Conservation (phyloP, 1,140 invertebrate species). For the Drosophila pectinifera region DNA sequence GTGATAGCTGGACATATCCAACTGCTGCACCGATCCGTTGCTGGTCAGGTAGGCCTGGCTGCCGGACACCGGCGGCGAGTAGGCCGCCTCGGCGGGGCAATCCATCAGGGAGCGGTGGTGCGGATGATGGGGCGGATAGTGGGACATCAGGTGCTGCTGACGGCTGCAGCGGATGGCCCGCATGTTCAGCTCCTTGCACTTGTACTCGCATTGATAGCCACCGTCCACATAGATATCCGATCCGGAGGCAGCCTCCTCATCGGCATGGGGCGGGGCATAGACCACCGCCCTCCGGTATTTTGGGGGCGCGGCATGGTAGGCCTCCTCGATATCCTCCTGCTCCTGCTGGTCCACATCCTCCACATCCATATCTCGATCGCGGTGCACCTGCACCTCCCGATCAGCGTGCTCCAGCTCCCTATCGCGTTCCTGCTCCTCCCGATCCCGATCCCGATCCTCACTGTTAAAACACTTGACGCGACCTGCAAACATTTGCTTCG, state of each 20-base stretch:
- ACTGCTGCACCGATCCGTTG: conserved; percentile 42
- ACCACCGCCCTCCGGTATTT: conserved; percentile 67
- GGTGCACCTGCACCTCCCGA: conserved; percentile 39
- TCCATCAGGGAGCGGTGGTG: conserved; percentile 58
- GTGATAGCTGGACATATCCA: conserved; percentile 35
- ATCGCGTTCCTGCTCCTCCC: conserved; percentile 16
- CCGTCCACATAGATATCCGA: conserved; percentile 60
- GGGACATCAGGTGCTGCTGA: conserved; percentile 55
- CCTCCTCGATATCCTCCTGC: conserved; percentile 16
- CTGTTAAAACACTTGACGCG: conserved; percentile 78
- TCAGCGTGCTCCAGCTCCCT: conserved; percentile 28
- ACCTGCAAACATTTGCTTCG: conserved; percentile 84
- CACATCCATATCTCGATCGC: conserved; percentile 50
- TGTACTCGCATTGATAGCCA: conserved; percentile 79
- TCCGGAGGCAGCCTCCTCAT: conserved; percentile 42
- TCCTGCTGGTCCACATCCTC: conserved; percentile 27
- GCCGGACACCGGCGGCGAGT: conserved; percentile 51
- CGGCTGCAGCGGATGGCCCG: conserved; percentile 80
- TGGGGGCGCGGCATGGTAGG: conserved; percentile 56
- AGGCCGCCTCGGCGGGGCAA: conserved; percentile 63
- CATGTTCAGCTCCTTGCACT: conserved; percentile 78
- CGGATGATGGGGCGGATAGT: conserved; percentile 49
- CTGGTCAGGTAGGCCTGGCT: conserved; percentile 21
- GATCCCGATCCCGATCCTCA: conserved; percentile 46
- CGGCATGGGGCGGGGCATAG: conserved; percentile 50